phyloP scores from a whole-genome alignment of 2,888 invertebrate genomes.

The Melangyna quadrimaculata region DNA sequence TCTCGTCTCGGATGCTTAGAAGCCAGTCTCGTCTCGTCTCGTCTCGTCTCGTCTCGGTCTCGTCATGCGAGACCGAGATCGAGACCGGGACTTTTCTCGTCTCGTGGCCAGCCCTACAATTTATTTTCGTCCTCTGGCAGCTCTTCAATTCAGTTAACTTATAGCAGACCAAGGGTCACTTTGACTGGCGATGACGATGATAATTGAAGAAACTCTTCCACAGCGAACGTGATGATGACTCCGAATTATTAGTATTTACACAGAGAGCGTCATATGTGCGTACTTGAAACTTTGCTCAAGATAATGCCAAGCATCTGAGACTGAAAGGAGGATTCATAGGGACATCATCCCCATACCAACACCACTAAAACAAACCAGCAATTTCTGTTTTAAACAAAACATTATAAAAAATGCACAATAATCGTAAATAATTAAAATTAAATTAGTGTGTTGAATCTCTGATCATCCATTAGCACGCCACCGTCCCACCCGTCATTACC shows the following conservation, averaged over 20 bases:
- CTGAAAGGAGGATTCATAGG: slow-evolving; percentile 12
- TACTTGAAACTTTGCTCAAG: slow-evolving; percentile 50
- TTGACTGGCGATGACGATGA: slow-evolving; percentile 16
- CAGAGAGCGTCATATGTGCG: slow-evolving; percentile 57
- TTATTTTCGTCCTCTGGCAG: neutral
- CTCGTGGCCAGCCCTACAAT: too few species aligned
- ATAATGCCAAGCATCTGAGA: slow-evolving; percentile 22
- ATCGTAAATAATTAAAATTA: slow-evolving; percentile 66
- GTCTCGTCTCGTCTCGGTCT: too few species aligned
- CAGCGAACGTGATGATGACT: slow-evolving; percentile 18
- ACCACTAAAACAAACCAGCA: slow-evolving; percentile 21
- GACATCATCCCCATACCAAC: too few species aligned
- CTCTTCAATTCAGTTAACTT: slow-evolving; percentile 4
- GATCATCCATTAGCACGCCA: slow-evolving; percentile 17
- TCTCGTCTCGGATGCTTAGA: too few species aligned
- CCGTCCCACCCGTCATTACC: neutral
- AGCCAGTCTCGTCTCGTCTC: too few species aligned
- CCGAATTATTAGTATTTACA: slow-evolving; percentile 51
- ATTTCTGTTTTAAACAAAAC: slow-evolving; percentile 14
- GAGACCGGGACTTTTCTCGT: too few species aligned
- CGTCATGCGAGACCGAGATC: too few species aligned
- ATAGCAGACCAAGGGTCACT: slow-evolving; percentile 52
- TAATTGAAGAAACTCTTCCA: slow-evolving; percentile 32
- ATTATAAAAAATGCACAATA: slow-evolving; percentile 43
- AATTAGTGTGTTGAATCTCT: slow-evolving; percentile 65